Evolutionary conservation across 1,140 invertebrate genomes (phyloP).

Genomic region (Coelopa frigida): DNA sequence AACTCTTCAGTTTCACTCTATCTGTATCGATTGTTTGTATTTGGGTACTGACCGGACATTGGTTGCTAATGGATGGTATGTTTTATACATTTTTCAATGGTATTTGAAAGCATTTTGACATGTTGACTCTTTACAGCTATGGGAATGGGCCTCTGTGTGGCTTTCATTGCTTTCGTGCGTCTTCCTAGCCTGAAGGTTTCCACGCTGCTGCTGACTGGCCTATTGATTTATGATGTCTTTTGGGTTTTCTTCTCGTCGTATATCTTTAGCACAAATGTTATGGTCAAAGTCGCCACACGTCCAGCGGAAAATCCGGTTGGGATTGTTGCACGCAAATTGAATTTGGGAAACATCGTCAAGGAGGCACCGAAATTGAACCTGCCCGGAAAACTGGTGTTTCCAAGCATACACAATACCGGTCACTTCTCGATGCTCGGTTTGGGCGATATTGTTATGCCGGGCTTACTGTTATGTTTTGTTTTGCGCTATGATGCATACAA

Average conservation of each 20-base stretch:
- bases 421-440: constrained; percentile 96
- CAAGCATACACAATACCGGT: constrained; percentile 88
- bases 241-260: constrained; percentile 99
- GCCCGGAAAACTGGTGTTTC: constrained; percentile 95
- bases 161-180: constrained; percentile 93
- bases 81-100: not conserved
- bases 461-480: constrained; percentile 90
- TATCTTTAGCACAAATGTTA: constrained; percentile 95
- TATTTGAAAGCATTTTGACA: constrained; percentile 4
- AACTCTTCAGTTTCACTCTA: constrained; percentile 86
- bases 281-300: constrained; percentile 84
- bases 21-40: constrained; percentile 91
- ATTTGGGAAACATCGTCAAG: constrained; percentile 76
- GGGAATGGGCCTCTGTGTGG: constrained; percentile 96
- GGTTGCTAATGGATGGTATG: constrained; percentile 92
- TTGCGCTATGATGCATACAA: constrained; percentile 94
- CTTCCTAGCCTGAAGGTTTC: constrained; percentile 95
- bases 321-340: constrained; percentile 83
- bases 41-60: constrained; percentile 95
- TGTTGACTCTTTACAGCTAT: constrained; percentile 61
- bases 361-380: constrained; percentile 91
- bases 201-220: constrained; percentile 84
- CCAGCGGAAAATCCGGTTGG: constrained; percentile 95
- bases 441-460: constrained; percentile 98
- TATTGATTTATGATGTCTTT: constrained; percentile 95